phyloP scores from a whole-genome alignment of 2,113 vertebrate genomes.

The Ardeotis arabs region DNA sequence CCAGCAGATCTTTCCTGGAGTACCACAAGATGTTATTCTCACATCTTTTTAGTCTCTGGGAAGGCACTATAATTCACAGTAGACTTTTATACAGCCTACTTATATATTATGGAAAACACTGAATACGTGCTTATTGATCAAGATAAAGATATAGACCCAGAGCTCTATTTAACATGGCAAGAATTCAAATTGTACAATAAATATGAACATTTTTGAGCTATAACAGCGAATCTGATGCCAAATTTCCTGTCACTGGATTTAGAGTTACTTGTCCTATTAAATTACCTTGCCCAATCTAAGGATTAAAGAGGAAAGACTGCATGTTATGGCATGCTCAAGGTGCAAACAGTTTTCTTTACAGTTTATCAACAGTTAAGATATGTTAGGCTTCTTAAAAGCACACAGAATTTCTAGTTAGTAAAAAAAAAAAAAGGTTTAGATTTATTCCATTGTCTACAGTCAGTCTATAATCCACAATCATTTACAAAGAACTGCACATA shows the following conservation, averaged over 20 bases:
- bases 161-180: not conserved
- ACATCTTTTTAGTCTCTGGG: not conserved
- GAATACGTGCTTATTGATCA: not conserved
- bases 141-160: not conserved
- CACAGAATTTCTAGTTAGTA: not conserved
- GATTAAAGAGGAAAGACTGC: not conserved
- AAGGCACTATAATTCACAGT: not conserved
- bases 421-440: not conserved
- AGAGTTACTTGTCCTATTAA: not conserved
- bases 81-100: not conserved
- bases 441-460: not conserved
- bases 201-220: not conserved
- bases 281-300: not conserved
- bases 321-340: not conserved
- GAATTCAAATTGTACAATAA: not conserved
- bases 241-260: not conserved
- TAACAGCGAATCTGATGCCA: not conserved
- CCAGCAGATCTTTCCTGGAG: not conserved
- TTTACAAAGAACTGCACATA: not conserved
- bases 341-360: not conserved
- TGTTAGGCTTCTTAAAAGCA: not conserved
- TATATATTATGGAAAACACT: not conserved
- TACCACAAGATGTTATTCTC: not conserved
- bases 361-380: not conserved
- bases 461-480: not conserved